Evolutionary conservation across 2,113 vertebrate species (phyloP).

Genomic region (Pionites leucogaster): DNA sequence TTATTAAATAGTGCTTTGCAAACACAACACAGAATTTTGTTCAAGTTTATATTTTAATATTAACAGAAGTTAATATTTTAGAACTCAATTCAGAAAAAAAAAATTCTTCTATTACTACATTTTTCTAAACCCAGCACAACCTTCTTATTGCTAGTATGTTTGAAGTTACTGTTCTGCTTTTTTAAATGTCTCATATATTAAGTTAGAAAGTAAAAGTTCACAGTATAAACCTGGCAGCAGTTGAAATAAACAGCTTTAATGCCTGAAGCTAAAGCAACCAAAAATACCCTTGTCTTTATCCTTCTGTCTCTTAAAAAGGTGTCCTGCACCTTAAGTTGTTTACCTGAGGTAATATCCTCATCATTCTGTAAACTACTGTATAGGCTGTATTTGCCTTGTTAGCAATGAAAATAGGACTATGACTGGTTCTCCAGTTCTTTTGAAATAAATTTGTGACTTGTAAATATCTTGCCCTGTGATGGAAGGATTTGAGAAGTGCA

Average conservation of each 20-base stretch:
- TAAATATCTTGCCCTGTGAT: neutral
- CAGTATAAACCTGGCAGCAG: neutral
- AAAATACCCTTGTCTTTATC: neutral
- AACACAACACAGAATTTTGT: neutral
- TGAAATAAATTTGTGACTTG: neutral
- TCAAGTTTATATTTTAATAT: neutral
- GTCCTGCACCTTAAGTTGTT: neutral
- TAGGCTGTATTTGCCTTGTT: neutral
- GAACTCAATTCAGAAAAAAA: neutral
- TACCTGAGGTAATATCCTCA: neutral
- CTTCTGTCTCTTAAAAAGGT: neutral
- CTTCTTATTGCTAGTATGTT: neutral
- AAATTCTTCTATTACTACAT: accelerated
- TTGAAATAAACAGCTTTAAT: neutral
- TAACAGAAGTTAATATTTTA: neutral
- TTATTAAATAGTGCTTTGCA: neutral
- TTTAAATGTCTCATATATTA: neutral
- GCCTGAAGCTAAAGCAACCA: neutral
- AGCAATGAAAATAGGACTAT: neutral
- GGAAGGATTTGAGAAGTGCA: neutral
- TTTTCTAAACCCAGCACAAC: neutral
- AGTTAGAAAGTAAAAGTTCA: neutral
- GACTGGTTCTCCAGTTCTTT: neutral
- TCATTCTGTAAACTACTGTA: neutral
- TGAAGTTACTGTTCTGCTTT: neutral